A percentile compares a stretch with the other conserved stretches of the same genome.
These are phyloP conservation scores for Corydoras maculifer DNA, from an alignment of 2,113 vertebrate species.

Conservation along the genomic window DNA sequence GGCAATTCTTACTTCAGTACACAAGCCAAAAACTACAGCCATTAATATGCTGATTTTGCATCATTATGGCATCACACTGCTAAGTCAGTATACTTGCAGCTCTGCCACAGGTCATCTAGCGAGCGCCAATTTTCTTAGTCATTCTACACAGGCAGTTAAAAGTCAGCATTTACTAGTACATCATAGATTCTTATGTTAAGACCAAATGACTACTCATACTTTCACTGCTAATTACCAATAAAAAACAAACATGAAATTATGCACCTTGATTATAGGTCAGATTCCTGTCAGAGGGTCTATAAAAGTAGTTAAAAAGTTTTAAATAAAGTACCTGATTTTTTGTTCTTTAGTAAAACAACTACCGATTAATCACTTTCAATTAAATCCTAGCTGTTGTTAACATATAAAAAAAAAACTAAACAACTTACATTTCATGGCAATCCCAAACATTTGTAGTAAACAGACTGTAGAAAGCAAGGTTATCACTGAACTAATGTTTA, in stretches of 20 bases:
- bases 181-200: neutral
- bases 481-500: slow-evolving; percentile 46
- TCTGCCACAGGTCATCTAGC: neutral
- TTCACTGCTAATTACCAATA: too few relatives aligned
- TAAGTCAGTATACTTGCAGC: neutral
- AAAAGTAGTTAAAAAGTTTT: neutral
- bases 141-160: neutral
- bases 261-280: too few relatives aligned
- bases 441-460: slow-evolving; percentile 32
- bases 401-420: neutral
- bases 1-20: too few relatives aligned
- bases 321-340: too few relatives aligned
- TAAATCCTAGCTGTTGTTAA: neutral
- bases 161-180: too few relatives aligned
- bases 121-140: slow-evolving; percentile 3
- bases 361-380: neutral
- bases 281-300: neutral
- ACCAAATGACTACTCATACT: neutral
- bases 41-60: slow-evolving; percentile 1
- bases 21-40: neutral
- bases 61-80: neutral
- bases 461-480: slow-evolving; percentile 24
- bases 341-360: too few relatives aligned
- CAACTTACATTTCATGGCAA: slow-evolving; percentile 46
- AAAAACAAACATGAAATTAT: too few relatives aligned